Evolutionary conservation across 1,140 invertebrate species (phyloP).

Genomic region (Amphibalanus amphitrite): DNA sequence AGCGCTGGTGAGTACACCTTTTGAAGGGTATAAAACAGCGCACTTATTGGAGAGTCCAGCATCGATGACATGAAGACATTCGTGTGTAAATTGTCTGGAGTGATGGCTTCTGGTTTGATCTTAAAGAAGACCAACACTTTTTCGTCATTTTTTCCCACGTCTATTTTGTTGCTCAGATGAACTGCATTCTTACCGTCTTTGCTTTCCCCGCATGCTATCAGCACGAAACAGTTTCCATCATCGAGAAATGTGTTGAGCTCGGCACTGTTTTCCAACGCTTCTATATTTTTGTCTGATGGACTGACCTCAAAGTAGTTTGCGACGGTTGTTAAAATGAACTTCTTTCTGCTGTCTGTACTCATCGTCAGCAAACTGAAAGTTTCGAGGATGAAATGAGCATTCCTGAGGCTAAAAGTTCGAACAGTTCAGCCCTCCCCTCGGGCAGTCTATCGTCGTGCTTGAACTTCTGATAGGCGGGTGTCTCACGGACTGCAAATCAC

Average conservation of each 20-base stretch:
- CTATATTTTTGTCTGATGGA: background rate
- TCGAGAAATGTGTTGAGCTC: background rate
- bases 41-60: slow-evolving; percentile 34
- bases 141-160: slow-evolving; percentile 13
- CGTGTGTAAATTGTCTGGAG: slow-evolving; percentile 32
- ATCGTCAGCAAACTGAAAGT: background rate
- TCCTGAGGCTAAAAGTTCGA: too few relatives aligned
- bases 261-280: background rate
- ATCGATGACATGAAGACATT: slow-evolving; percentile 36
- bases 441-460: too few relatives aligned
- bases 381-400: background rate
- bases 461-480: too few relatives aligned
- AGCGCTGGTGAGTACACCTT: slow-evolving; percentile 32
- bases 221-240: slow-evolving; percentile 3
- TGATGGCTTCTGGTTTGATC: slow-evolving; percentile 32
- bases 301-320: slow-evolving; percentile 15
- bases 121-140: slow-evolving; percentile 38
- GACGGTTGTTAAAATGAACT: slow-evolving; percentile 27
- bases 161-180: slow-evolving; percentile 7
- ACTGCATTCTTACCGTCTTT: slow-evolving; percentile 1
- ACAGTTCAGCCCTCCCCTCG: too few relatives aligned
- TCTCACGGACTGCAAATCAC: too few relatives aligned
- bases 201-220: slow-evolving; percentile 4
- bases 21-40: slow-evolving; percentile 36
- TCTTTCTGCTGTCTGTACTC: slow-evolving; percentile 20